Conservation (phyloP, 2,888 invertebrate species). For the Phyto melanocephala region DNA sequence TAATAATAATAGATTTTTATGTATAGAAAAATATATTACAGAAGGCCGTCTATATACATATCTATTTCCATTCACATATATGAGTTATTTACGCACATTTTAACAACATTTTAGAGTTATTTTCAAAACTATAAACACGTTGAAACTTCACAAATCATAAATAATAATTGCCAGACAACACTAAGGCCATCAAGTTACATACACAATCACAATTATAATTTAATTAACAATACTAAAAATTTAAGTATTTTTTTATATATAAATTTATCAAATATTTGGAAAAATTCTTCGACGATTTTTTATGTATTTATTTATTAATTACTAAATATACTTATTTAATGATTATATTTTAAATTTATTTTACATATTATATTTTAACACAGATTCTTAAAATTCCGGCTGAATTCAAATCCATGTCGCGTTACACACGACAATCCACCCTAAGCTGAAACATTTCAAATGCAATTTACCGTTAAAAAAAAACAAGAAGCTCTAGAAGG, state of each 20-base stretch:
- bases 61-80: neutral
- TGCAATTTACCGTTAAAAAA: slow-evolving; percentile 40
- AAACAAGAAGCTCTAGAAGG: neutral
- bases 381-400: slow-evolving; percentile 9
- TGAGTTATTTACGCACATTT: neutral
- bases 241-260: neutral
- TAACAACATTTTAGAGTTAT: neutral
- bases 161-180: neutral
- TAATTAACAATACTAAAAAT: slow-evolving; percentile 1
- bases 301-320: neutral
- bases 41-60: neutral
- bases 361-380: neutral
- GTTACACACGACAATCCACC: slow-evolving; percentile 39
- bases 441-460: slow-evolving; percentile 56
- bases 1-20: slow-evolving; percentile 4
- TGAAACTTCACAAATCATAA: neutral
- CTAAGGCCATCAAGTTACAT: neutral
- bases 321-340: neutral
- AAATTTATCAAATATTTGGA: too few species aligned
- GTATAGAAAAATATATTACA: neutral
- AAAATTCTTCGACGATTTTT: neutral
- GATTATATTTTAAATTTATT: neutral
- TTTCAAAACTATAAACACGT: neutral
- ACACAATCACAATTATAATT: neutral
- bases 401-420: neutral